A percentile compares a stretch with the other conserved stretches of the same genome.
These are phyloP conservation scores for Corythaeola cristata DNA, from an alignment of 2,113 vertebrate species.

Conservation along the genomic window DNA sequence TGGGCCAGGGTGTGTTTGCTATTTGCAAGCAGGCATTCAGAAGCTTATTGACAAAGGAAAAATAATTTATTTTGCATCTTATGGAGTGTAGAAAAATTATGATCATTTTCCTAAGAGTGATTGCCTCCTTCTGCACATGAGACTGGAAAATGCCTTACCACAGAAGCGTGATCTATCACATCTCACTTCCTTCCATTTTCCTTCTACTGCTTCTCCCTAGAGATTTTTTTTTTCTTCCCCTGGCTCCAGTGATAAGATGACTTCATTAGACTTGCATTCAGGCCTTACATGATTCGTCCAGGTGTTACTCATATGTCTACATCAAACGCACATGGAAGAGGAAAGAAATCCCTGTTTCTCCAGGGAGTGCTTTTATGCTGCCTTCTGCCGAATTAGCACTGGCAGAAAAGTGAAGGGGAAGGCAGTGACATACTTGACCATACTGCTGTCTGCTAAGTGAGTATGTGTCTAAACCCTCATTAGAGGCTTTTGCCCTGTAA, in stretches of 20 bases:
- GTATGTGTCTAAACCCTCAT: background rate
- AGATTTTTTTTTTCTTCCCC: background rate
- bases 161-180: background rate
- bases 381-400: background rate
- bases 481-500: background rate
- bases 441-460: background rate
- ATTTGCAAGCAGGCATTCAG: background rate
- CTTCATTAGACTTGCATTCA: conserved; percentile 6
- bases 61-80: background rate
- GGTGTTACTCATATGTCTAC: conserved; percentile 15
- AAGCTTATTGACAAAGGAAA: background rate
- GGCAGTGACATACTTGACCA: background rate
- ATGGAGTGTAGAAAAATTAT: background rate
- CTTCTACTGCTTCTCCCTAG: background rate
- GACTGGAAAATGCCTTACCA: background rate
- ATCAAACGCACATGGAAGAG: background rate
- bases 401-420: background rate
- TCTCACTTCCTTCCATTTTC: background rate
- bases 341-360: background rate
- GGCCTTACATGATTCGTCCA: background rate
- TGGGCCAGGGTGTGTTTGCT: background rate
- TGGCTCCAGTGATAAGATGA: background rate
- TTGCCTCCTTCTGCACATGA: background rate
- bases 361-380: background rate
- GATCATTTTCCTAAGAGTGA: background rate